phyloP scores from a whole-genome alignment of 2,113 vertebrate species.

The Seriola dumerili region DNA sequence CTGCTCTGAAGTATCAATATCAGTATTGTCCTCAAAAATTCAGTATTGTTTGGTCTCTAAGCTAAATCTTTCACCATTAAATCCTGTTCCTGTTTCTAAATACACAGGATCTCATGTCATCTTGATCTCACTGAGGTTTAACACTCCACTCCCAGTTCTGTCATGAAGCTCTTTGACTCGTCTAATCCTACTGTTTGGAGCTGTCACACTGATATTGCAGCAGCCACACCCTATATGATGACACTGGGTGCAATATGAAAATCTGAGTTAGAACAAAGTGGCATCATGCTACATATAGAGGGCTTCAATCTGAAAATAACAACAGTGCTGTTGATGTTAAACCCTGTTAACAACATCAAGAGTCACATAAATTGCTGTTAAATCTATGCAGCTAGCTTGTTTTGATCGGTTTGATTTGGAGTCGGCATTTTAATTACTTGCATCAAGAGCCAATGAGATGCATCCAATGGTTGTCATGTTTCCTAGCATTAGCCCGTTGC shows the following conservation, averaged over 20 bases:
- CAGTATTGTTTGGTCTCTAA: background rate
- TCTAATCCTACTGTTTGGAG: slow-evolving; percentile 59
- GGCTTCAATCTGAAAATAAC: slow-evolving; percentile 11
- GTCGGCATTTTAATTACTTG: background rate
- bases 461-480: slow-evolving; percentile 1
- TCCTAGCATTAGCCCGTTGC: slow-evolving; percentile 30
- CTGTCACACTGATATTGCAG: slow-evolving; percentile 54
- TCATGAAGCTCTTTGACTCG: slow-evolving; percentile 39
- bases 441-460: slow-evolving; percentile 7
- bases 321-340: background rate
- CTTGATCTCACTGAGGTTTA: slow-evolving; percentile 50
- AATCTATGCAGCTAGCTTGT: background rate
- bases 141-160: slow-evolving; percentile 33
- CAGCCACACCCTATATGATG: slow-evolving; percentile 65
- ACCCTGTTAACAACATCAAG: background rate
- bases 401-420: slow-evolving; percentile 1
- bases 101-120: slow-evolving; percentile 18
- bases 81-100: slow-evolving; percentile 23
- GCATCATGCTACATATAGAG: slow-evolving; percentile 24
- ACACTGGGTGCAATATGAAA: slow-evolving; percentile 58
- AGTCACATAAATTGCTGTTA: background rate
- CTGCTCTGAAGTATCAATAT: background rate
- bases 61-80: slow-evolving; percentile 13
- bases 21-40: background rate
- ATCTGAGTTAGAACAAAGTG: slow-evolving; percentile 44